Evolutionary conservation across 2,113 vertebrate species (phyloP).

Genomic region (Oenanthe melanoleuca): DNA sequence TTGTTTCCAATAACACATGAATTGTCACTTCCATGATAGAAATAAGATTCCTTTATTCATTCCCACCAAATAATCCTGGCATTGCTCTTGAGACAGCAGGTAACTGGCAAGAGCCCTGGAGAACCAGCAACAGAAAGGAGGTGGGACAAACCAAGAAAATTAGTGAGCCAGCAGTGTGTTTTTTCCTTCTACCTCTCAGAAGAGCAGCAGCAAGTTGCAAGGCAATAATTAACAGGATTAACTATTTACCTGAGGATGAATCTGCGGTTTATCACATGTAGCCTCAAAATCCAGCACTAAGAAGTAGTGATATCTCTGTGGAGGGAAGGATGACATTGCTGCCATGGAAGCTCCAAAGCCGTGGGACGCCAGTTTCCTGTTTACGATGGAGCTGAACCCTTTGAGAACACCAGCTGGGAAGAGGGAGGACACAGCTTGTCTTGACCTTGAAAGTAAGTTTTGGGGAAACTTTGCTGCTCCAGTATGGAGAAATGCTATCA

Average conservation of each 20-base stretch:
- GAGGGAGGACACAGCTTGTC: constrained; percentile 70
- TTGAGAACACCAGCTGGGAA: constrained; percentile 69
- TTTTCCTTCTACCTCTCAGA: constrained; percentile 28
- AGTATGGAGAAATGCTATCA: constrained; percentile 79
- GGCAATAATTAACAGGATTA: background rate
- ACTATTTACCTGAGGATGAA: constrained; percentile 84
- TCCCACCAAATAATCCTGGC: background rate
- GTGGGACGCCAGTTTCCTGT: constrained; percentile 85
- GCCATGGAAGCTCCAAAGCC: constrained; percentile 83
- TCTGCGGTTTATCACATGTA: constrained; percentile 84
- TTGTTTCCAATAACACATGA: background rate
- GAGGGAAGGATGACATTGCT: constrained; percentile 85
- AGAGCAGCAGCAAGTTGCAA: constrained; percentile 8
- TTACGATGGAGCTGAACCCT: constrained; percentile 76
- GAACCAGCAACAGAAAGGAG: background rate
- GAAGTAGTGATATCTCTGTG: constrained; percentile 87
- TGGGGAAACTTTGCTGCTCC: constrained; percentile 78
- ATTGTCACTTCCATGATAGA: background rate
- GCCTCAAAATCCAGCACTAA: constrained; percentile 89
- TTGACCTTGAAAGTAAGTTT: constrained; percentile 76
- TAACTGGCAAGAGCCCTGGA: background rate
- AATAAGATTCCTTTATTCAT: background rate
- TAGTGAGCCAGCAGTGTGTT: background rate
- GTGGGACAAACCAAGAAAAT: background rate
- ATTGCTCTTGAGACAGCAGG: background rate